Evolutionary conservation across 2,113 vertebrate species (phyloP).

Genomic region (Apistogramma diplotaenia): DNA sequence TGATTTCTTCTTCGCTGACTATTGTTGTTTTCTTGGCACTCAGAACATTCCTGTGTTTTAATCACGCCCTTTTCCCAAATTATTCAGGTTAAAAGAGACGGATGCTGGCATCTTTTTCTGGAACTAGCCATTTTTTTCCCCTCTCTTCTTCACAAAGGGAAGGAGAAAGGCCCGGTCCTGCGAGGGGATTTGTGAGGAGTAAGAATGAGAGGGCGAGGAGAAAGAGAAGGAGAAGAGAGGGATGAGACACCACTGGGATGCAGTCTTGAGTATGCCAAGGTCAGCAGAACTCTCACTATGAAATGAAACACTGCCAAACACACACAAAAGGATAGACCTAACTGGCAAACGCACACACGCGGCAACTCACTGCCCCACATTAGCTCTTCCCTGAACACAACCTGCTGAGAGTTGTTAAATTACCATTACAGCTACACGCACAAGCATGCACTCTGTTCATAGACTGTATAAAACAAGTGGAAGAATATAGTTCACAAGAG

Average conservation of each 20-base stretch:
- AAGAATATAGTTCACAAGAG: neutral
- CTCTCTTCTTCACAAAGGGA: neutral
- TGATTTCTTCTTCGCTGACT: neutral
- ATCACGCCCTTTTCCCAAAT: constrained; percentile 13
- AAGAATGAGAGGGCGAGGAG: constrained; percentile 9
- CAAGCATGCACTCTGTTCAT: neutral
- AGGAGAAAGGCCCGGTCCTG: constrained; percentile 3
- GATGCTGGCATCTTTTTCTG: neutral
- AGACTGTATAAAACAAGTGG: neutral
- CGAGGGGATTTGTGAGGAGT: constrained; percentile 26
- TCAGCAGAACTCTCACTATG: constrained; percentile 61
- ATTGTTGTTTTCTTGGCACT: neutral
- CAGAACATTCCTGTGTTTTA: constrained; percentile 7
- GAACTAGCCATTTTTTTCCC: neutral
- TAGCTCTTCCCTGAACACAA: constrained; percentile 44
- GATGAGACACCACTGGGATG: constrained; percentile 43
- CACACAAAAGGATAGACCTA: constrained; percentile 7
- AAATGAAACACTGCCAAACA: constrained; percentile 49
- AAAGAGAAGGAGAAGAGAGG: constrained; percentile 23
- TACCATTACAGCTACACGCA: constrained; percentile 20
- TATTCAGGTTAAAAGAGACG: constrained; percentile 17
- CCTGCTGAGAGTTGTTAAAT: constrained; percentile 57
- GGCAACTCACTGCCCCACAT: constrained; percentile 15
- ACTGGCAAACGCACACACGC: neutral
- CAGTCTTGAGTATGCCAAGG: constrained; percentile 59